A percentile compares a stretch with the other conserved stretches of the same genome.
Evolutionary conservation across 2,888 invertebrate species (phyloP).

Genomic region (Orthonevra nobilis): DNA sequence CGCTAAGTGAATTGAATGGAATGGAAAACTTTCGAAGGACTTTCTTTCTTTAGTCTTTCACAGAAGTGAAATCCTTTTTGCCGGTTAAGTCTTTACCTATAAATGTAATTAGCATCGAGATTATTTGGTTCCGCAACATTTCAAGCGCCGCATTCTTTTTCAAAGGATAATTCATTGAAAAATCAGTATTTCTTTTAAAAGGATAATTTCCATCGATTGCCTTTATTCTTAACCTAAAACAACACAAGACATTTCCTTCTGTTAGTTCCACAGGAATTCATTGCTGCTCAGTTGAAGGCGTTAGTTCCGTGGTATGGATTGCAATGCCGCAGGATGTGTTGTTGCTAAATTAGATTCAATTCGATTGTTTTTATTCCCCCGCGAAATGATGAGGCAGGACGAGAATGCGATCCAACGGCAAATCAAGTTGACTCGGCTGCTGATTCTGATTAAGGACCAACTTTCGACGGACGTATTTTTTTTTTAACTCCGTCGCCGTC

Average conservation of each 20-base stretch:
- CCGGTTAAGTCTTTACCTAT: too few species aligned
- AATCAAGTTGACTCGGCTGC: background rate
- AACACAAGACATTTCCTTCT: slow-evolving; percentile 44
- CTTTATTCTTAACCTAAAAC: slow-evolving; percentile 3
- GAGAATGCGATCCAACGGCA: slow-evolving; percentile 1
- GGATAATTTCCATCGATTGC: slow-evolving; percentile 8
- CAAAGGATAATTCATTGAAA: slow-evolving; percentile 36
- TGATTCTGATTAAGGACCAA: slow-evolving; percentile 35
- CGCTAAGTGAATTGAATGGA: too few species aligned
- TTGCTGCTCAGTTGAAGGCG: background rate
- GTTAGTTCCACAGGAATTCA: slow-evolving; percentile 22
- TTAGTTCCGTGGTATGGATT: background rate
- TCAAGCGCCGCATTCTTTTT: slow-evolving; percentile 37
- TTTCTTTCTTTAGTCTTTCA: too few species aligned
- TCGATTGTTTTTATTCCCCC: slow-evolving; percentile 42
- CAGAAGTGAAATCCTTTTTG: too few species aligned
- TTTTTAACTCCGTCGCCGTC: too few species aligned
- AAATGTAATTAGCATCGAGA: slow-evolving; percentile 55
- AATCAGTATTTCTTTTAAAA: slow-evolving; percentile 8
- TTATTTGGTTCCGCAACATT: slow-evolving; percentile 64
- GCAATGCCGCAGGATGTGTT: slow-evolving; percentile 45
- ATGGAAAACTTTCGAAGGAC: too few species aligned
- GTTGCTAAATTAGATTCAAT: slow-evolving; percentile 61
- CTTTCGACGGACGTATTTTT: slow-evolving; percentile 17
- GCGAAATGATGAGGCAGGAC: background rate